These are phyloP conservation scores for Dermatophagoides farinae DNA, from an alignment of 1,140 invertebrate species.

Conservation along the genomic window DNA sequence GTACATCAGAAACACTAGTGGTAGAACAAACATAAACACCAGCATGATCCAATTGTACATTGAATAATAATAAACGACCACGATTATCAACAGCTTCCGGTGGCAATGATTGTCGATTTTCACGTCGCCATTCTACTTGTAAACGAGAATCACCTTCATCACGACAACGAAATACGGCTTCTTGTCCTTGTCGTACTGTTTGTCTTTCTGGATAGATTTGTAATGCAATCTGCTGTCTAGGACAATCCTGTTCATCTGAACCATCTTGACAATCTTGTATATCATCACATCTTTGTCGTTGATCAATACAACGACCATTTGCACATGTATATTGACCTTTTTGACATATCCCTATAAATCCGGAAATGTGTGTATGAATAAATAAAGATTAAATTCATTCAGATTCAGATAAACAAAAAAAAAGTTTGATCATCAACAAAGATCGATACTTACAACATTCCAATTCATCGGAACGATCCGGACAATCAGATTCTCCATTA, in stretches of 20 bases:
- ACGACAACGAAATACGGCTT: constrained; percentile 74
- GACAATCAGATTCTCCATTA: constrained; percentile 20
- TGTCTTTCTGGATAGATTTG: constrained; percentile 20
- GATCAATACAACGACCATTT: constrained; percentile 42
- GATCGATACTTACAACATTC: constrained; percentile 20
- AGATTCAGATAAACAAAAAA: neutral
- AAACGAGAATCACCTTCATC: constrained; percentile 57
- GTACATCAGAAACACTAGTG: constrained; percentile 40
- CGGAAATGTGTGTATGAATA: neutral
- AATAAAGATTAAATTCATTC: neutral
- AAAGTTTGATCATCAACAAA: neutral
- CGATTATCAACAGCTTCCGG: constrained; percentile 42
- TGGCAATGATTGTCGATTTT: constrained; percentile 45
- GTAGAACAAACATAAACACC: constrained; percentile 58
- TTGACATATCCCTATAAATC: constrained; percentile 24
- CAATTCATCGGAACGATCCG: constrained; percentile 20
- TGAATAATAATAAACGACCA: constrained; percentile 61
- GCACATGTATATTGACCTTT: constrained; percentile 35
- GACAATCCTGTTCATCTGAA: constrained; percentile 71
- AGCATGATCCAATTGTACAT: constrained; percentile 49
- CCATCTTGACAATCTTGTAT: constrained; percentile 69
- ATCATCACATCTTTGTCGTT: constrained; percentile 54
- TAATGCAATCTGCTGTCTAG: constrained; percentile 16
- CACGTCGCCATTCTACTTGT: constrained; percentile 49
- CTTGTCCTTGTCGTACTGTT: constrained; percentile 30